Conservation (phyloP, 2,797 vertebrate species). For the Nannoperca australis region DNA sequence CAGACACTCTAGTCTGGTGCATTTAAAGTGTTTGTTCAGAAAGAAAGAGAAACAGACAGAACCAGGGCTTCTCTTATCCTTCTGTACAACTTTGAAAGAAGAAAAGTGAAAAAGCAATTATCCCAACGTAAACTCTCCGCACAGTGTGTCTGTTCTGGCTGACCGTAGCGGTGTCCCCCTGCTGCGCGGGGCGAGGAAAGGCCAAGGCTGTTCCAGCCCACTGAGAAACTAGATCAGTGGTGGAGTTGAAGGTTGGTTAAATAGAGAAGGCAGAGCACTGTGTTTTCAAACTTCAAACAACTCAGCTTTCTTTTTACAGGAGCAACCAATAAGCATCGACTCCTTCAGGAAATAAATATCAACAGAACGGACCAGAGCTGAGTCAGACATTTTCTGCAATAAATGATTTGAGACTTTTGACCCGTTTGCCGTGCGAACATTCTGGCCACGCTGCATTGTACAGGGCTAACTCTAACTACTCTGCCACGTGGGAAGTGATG, state of each 20-base stretch:
- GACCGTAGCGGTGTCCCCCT: slow-evolving; percentile 18
- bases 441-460: background rate
- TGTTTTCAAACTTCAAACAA: slow-evolving; percentile 31
- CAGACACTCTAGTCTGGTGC: background rate
- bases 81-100: slow-evolving; percentile 19
- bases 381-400: background rate
- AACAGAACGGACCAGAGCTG: background rate
- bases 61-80: background rate
- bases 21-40: slow-evolving; percentile 17
- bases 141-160: slow-evolving; percentile 29
- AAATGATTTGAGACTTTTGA: background rate
- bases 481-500: background rate
- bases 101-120: slow-evolving; percentile 52
- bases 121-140: slow-evolving; percentile 20
- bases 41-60: slow-evolving; percentile 12
- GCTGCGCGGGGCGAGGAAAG: slow-evolving; percentile 31
- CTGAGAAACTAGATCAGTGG: slow-evolving; percentile 40
- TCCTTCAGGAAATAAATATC: slow-evolving; percentile 2
- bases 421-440: background rate
- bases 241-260: slow-evolving; percentile 42
- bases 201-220: slow-evolving; percentile 39
- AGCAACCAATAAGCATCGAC: slow-evolving; percentile 6
- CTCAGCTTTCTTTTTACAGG: background rate
- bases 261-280: slow-evolving; percentile 17
- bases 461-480: no score